Evolutionary conservation across 2,797 vertebrate genomes (phyloP).

Genomic region (Syndactyla subalaris): DNA sequence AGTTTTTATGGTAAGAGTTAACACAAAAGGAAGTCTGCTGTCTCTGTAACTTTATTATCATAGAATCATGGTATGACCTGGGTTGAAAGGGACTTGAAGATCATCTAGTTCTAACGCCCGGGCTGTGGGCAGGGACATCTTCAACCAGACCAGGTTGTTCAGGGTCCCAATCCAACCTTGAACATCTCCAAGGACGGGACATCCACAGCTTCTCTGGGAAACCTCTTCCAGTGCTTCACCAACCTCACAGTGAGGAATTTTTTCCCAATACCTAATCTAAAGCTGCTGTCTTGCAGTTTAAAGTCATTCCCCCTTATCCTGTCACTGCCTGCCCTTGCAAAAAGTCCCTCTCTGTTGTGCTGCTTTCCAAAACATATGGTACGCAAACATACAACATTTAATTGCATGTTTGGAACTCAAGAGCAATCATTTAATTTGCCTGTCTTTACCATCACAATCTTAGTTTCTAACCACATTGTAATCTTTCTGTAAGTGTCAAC

Average conservation of each 20-base stretch:
- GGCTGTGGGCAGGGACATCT: not conserved
- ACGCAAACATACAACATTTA: not conserved
- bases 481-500: not conserved
- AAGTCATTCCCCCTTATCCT: not conserved
- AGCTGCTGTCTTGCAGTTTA: not conserved
- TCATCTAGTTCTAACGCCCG: fast-evolving
- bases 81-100: not conserved
- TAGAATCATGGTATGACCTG: not conserved
- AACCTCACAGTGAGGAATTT: not conserved
- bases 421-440: not conserved
- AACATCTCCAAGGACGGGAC: not conserved
- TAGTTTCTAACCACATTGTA: not conserved
- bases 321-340: not conserved
- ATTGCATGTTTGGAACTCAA: not conserved
- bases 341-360: not conserved
- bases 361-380: not conserved
- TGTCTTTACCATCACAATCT: not conserved
- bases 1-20: not conserved
- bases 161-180: not conserved
- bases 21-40: not conserved
- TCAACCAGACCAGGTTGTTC: not conserved
- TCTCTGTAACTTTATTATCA: not conserved
- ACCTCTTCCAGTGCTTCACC: not conserved
- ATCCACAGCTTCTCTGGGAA: not conserved
- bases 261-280: not conserved